Percentiles rank a stretch among this genome's conserved stretches.
Evolutionary conservation across 2,113 vertebrate species (phyloP).

Genomic region (Gambusia affinis): DNA sequence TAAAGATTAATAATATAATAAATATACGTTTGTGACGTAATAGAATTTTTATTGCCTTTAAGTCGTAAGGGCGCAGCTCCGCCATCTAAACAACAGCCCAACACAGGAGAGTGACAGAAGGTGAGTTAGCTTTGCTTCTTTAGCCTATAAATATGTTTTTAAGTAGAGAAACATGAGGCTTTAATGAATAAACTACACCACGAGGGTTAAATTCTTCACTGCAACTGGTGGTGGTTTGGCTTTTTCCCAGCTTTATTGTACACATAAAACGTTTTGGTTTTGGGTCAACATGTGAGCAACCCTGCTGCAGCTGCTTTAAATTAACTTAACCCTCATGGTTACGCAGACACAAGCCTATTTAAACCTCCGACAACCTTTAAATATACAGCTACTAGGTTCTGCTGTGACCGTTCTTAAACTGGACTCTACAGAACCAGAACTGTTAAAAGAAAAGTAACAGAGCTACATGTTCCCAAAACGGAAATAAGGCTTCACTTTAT

Average conservation of each 20-base stretch:
- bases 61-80: slow-evolving; percentile 6
- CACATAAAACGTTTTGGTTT: background rate
- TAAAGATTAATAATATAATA: background rate
- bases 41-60: rapidly evolving
- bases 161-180: rapidly evolving
- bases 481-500: background rate
- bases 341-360: background rate
- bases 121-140: slow-evolving; percentile 48
- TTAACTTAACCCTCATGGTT: background rate
- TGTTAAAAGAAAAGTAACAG: background rate
- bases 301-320: slow-evolving; percentile 2
- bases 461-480: background rate
- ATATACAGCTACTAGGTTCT: background rate
- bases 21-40: no score
- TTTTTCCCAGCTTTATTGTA: background rate
- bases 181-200: rapidly evolving
- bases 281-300: slow-evolving; percentile 19
- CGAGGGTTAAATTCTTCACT: rapidly evolving
- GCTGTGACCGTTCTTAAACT: background rate
- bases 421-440: background rate
- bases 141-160: rapidly evolving
- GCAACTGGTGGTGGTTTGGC: background rate
- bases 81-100: background rate
- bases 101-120: slow-evolving; percentile 33
- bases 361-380: background rate